Base-by-base conservation (phyloP, 2,797 vertebrate species). In the Epinephelus awoara region DNA sequence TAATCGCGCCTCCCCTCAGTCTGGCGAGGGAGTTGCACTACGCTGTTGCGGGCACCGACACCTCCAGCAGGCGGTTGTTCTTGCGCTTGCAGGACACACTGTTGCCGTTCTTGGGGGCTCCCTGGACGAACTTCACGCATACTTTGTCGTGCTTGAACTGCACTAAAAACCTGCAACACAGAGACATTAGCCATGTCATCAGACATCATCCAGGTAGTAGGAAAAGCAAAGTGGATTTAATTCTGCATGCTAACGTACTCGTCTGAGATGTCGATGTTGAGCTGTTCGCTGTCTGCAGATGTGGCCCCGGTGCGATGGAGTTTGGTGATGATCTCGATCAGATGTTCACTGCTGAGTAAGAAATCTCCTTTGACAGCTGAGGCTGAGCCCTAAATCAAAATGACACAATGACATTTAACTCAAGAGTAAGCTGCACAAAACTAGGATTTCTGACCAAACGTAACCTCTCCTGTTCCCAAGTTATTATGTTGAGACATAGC, bases 121-220 rank as follows among this genome's bases (percentile, higher is more conserved):
- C 96, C 82, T 96, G 97, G 87, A 99, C 95, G 88, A 99, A 99
- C 89, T 99, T 99, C 83, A 99, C 97, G n/a, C 98, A 99, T 0
- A 99, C 98, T 95, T 98, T 99, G 91, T 99, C 98, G 66, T 99
- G 97, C 73, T 97, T 97, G 94, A 99, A 99, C 89, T 99, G 98
- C 82, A 99, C 97, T 84, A 99, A 94, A 77, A 99, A 99, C 96
- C 98, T 99, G 93, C 17, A 38, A 2, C 14, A 59, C 15, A 77
- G 17, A 83, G 51, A 81, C 18, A 78, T 6, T 0, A 17, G 4
- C 6, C 34, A 6, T 34, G 14, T 29, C 18, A 6, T 70, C 23
- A 52, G 59, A 67, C 52, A 23, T 11, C 14, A 47, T 2, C n/a
- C 4, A 0, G n/a, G n/a, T 4, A 7, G 17, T 56, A n/a, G 47